Evolutionary conservation across 2,113 vertebrate species (phyloP), one percentile per base, ranked within the genome.

Genomic region (Serilophus lunatus): DNA sequence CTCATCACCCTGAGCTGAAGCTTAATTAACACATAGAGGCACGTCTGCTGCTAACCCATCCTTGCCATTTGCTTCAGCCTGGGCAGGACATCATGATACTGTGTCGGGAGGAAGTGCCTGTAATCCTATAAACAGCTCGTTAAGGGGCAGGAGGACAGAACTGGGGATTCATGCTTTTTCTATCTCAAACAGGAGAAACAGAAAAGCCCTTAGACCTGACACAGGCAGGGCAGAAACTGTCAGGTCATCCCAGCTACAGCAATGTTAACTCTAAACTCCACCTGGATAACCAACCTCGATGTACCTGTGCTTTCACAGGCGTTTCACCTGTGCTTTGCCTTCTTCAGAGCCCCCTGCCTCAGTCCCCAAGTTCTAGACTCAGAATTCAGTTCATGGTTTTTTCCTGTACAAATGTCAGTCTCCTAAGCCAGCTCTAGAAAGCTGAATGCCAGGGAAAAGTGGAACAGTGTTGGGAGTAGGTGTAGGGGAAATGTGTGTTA

Each of bases 1-100:
- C 2, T 1, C 45, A 6, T 28, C 35, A 4, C 11, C 13, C 17
- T 15, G 60, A 69, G 57, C 31, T 71, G 72, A 26, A 63, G 31
- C 87, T 95, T 95, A 94, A 97, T 96, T 96, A 97, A 96, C 93
- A 86, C 68, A 13, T 92, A 63, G 89, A 86, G 50, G 24, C 72
- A 31, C 1, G 35, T 70, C 83, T 76, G 49, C 74, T 71, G 74
- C 60, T 64, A 56, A 31, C 79, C 25, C 64, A 15, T 40, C 75
- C 50, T 45, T 20, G 24, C 64, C 29, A 1, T 56, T 66, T 13
- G 54, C 40, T 79, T 50, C 82, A 70, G 75, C 53, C 42, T 3
- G 54, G 71, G 35, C 83, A 83, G 91, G 25, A 75, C 63, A 45
- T 71, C 38, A 3, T 3, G 25, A 7, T 1, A 20, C 19, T 8